Evolutionary conservation across 2,888 invertebrate genomes (phyloP).

Genomic region (Ichneumon xanthorius): DNA sequence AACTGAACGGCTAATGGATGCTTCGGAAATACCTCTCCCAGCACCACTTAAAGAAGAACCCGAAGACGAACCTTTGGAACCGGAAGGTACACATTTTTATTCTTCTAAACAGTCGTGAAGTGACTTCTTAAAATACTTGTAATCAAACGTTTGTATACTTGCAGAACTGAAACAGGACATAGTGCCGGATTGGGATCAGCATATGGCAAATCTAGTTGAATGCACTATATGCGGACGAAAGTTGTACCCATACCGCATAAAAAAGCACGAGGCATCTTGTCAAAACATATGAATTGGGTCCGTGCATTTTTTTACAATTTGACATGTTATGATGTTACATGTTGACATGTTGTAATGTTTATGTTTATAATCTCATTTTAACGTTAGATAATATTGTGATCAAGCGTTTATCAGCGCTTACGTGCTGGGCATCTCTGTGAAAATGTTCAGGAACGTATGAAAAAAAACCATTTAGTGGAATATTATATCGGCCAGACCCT

Average conservation of each 20-base stretch:
- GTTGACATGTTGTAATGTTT: neutral
- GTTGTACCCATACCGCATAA: constrained; percentile 52
- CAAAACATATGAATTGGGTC: constrained; percentile 10
- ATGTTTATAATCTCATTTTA: neutral
- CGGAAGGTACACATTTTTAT: neutral
- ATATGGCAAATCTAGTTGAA: constrained; percentile 31
- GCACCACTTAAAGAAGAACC: constrained; percentile 32
- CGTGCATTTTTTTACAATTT: neutral
- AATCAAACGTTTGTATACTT: constrained; percentile 3
- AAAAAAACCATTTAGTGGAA: too few relatives aligned
- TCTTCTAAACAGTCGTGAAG: neutral
- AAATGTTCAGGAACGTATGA: too few relatives aligned
- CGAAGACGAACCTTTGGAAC: neutral
- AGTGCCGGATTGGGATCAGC: constrained; percentile 56
- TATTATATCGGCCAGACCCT: too few relatives aligned
- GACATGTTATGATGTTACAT: neutral
- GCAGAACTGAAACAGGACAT: constrained; percentile 42
- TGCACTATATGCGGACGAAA: constrained; percentile 49
- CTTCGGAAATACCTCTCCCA: constrained; percentile 37
- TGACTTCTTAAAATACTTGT: neutral
- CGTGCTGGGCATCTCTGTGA: too few relatives aligned
- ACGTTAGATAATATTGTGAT: too few relatives aligned
- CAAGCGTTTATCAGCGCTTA: too few relatives aligned
- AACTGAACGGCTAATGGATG: neutral
- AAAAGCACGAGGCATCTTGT: constrained; percentile 49